Conservation (phyloP, 2,888 invertebrate species). For the Nemurella pictetii region DNA sequence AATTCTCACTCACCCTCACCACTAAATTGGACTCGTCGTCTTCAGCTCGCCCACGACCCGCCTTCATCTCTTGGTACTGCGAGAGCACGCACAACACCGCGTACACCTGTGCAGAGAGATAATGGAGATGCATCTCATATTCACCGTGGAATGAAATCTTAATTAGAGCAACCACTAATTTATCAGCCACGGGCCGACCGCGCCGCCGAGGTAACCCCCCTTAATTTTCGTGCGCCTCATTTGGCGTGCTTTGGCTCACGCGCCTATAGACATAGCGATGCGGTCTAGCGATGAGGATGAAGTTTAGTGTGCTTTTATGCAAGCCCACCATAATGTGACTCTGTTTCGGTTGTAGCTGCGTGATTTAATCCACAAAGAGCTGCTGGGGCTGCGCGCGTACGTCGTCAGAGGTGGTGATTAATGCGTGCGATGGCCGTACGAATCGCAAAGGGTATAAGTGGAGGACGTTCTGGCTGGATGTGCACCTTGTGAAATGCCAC, state of each 20-base stretch:
- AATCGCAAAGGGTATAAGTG: neutral
- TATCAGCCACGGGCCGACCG: neutral
- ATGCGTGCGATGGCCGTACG: neutral
- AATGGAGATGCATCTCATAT: neutral
- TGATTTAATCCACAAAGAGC: neutral
- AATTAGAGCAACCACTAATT: too few relatives aligned
- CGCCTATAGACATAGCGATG: neutral
- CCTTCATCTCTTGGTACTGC: slow-evolving; percentile 80
- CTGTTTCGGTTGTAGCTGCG: neutral
- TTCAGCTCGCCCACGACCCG: slow-evolving; percentile 71
- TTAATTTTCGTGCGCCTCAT: neutral
- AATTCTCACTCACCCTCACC: slow-evolving; percentile 52
- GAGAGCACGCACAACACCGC: slow-evolving; percentile 82
- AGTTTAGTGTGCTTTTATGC: neutral
- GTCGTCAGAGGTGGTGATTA: neutral
- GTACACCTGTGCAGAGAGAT: too few relatives aligned
- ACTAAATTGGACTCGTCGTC: slow-evolving; percentile 61
- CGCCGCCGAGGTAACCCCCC: neutral
- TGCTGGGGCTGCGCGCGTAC: neutral
- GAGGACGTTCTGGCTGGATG: neutral
- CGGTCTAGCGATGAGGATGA: neutral
- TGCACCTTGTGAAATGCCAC: neutral
- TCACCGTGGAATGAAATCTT: neutral
- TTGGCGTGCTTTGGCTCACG: neutral
- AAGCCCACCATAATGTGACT: neutral